Conservation (phyloP, 2,113 vertebrate genomes). For the Peromyscus californicus region DNA sequence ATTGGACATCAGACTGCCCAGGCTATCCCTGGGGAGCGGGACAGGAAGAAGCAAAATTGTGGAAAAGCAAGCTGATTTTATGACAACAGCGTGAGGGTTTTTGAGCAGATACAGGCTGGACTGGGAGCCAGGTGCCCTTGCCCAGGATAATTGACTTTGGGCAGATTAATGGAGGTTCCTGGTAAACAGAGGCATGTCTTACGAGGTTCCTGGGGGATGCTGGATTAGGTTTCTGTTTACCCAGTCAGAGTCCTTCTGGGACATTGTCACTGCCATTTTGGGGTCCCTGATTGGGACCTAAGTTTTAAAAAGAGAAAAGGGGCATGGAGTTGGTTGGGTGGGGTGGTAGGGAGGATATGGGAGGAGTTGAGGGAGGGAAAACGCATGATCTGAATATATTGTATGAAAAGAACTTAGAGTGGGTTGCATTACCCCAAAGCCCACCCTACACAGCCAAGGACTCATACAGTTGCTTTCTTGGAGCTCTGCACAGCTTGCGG, state of each 20-base stretch:
- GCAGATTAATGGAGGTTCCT: background rate
- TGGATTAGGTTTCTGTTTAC: background rate
- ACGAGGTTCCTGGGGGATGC: background rate
- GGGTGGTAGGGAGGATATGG: background rate
- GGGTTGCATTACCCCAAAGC: background rate
- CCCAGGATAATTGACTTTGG: background rate
- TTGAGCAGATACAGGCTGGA: background rate
- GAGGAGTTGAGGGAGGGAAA: background rate
- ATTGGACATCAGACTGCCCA: background rate
- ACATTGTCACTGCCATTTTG: background rate
- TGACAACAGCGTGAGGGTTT: background rate
- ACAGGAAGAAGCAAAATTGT: background rate
- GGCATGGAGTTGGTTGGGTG: background rate
- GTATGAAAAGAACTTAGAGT: background rate
- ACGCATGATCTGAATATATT: background rate
- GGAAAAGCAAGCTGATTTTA: background rate
- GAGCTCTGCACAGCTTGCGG: background rate
- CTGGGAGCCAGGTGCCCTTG: background rate
- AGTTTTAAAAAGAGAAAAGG: background rate
- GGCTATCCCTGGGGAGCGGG: background rate
- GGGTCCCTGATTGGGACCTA: background rate
- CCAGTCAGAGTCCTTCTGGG: background rate
- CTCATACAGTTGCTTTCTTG: background rate
- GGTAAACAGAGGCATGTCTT: background rate
- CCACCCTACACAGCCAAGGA: background rate